Evolutionary conservation across 37 sponge, comb jelly and placozoan species (phyloP).

Genomic region (Chondrilla cf. caribensis): DNA sequence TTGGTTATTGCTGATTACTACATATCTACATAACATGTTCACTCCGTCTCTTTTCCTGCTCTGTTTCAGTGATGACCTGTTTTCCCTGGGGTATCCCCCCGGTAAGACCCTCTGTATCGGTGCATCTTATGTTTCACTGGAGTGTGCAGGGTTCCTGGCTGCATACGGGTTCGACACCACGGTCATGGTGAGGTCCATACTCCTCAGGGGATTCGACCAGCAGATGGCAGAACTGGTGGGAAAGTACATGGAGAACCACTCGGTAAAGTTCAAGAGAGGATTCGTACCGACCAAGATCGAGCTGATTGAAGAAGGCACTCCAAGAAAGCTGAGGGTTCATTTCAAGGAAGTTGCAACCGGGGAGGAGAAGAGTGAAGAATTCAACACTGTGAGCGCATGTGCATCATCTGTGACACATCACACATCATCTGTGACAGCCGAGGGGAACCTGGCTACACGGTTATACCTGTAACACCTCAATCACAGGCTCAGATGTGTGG

Average conservation of each 20-base stretch:
- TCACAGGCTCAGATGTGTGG: no score
- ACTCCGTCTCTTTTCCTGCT: no score
- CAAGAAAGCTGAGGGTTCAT: conserved; percentile 61
- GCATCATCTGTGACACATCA: no score
- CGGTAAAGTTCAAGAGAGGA: conserved; percentile 76
- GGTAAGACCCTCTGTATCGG: conserved; percentile 96
- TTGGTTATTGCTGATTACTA: no score
- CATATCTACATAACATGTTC: no score
- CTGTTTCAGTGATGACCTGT: conserved; percentile 97
- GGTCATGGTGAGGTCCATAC: conserved; percentile 93
- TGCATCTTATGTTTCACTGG: conserved; percentile 98
- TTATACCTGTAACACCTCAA: no score
- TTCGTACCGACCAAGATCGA: conserved; percentile 84
- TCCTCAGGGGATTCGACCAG: conserved; percentile 97
- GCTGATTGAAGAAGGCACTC: conserved; percentile 55
- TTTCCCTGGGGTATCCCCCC: conserved; percentile 80
- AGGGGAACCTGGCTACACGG: no score
- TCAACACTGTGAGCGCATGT: conserved; percentile 80
- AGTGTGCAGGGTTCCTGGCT: conserved; percentile 97
- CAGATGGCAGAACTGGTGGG: conserved; percentile 91
- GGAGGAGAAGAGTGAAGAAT: conserved; percentile 52
- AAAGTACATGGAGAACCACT: conserved; percentile 74
- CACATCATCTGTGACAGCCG: no score
- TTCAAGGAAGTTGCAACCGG: conserved; percentile 53
- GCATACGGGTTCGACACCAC: conserved; percentile 88